Conservation (phyloP, 2,797 vertebrate genomes). For the Acanthornis magna region DNA sequence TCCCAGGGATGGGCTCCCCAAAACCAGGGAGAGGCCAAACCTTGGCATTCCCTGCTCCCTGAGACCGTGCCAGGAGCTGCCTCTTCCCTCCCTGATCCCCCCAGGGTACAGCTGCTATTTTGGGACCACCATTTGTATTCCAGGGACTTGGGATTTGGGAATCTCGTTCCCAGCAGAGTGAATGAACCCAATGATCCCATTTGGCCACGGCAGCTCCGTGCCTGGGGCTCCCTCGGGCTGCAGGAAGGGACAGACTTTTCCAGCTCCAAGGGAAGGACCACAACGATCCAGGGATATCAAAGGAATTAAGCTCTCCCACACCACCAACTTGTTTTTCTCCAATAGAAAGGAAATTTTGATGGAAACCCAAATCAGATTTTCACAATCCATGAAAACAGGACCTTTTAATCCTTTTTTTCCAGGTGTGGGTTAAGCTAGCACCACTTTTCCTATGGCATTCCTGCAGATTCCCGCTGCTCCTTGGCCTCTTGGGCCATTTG, state of each 20-base stretch:
- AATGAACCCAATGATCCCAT: not conserved
- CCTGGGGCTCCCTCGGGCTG: not conserved
- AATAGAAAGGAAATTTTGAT: not conserved
- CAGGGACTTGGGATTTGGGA: not conserved
- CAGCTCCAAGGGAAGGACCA: not conserved
- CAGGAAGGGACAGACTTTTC: too few relatives aligned
- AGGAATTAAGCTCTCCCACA: not conserved
- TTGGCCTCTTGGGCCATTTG: not conserved
- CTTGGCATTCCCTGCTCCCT: not conserved
- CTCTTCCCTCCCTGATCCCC: not conserved
- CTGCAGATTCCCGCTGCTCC: not conserved
- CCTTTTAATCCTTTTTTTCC: rapidly evolving
- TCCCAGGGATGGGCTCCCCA: not conserved
- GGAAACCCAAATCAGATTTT: not conserved
- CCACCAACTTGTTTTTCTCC: not conserved
- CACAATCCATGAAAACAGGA: not conserved
- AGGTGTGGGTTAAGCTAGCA: not conserved
- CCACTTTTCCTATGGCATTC: not conserved
- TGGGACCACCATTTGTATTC: not conserved
- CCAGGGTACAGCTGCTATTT: not conserved
- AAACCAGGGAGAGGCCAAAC: not conserved
- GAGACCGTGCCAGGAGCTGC: not conserved
- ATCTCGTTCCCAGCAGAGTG: not conserved
- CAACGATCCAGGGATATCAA: rapidly evolving
- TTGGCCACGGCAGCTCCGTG: not conserved